Evolutionary conservation across 2,797 vertebrate species (phyloP).

Genomic region (Anabas testudineus): DNA sequence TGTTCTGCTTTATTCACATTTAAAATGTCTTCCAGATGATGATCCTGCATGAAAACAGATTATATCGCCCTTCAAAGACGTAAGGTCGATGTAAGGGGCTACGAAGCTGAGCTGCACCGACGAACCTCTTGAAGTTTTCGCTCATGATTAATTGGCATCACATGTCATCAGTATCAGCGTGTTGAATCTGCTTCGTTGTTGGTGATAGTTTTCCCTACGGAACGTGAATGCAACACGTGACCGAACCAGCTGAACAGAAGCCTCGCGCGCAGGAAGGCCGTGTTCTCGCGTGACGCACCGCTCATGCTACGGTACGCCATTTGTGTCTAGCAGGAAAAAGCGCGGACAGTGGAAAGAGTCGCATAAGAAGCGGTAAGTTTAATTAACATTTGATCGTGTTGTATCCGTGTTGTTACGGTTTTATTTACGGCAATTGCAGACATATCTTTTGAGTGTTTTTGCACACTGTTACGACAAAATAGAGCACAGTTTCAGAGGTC

Average conservation of each 20-base stretch:
- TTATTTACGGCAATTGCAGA: background rate
- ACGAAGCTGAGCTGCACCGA: background rate
- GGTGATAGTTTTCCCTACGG: slow-evolving; percentile 12
- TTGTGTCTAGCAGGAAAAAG: slow-evolving; percentile 91
- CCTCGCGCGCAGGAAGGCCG: slow-evolving; percentile 12
- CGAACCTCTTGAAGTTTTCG: background rate
- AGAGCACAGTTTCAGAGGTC: slow-evolving; percentile 55
- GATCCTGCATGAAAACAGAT: too few species aligned
- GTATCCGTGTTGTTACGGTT: background rate
- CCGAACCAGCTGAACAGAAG: slow-evolving; percentile 46
- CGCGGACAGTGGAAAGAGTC: slow-evolving; percentile 84
- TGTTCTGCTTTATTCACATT: too few species aligned
- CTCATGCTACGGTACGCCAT: slow-evolving; percentile 92
- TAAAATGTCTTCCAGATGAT: background rate
- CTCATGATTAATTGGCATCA: background rate
- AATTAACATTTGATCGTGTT: background rate
- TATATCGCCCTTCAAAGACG: too few species aligned
- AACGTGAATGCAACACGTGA: slow-evolving; percentile 21
- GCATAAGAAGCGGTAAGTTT: slow-evolving; percentile 78
- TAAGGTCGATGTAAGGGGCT: too few species aligned
- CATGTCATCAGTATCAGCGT: background rate
- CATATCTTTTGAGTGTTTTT: slow-evolving; percentile 11
- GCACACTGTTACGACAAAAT: slow-evolving; percentile 14
- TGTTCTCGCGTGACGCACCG: slow-evolving; percentile 76
- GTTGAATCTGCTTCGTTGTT: rapidly evolving